A percentile compares a stretch with the other conserved stretches of the same genome.
Conservation (phyloP, 2,888 invertebrate species). For the Pasiphila rectangulata region DNA sequence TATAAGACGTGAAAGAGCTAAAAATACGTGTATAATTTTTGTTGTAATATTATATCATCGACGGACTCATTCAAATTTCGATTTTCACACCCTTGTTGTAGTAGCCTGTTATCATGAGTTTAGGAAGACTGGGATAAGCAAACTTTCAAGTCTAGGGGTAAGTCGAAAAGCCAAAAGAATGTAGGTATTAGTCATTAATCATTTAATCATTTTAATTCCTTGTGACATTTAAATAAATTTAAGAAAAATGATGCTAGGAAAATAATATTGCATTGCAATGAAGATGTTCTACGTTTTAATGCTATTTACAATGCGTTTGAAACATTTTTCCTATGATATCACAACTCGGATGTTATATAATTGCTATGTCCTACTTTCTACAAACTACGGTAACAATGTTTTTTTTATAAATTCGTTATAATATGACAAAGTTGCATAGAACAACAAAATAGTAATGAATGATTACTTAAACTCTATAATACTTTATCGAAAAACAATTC, state of each 20-base stretch:
- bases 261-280: slow-evolving; percentile 39
- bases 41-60: too few relatives aligned
- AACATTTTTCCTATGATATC: slow-evolving; percentile 44
- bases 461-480: slow-evolving; percentile 59
- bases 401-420: slow-evolving; percentile 74
- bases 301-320: slow-evolving; percentile 45
- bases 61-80: too few relatives aligned
- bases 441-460: slow-evolving; percentile 54
- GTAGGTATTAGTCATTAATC: slow-evolving; percentile 40
- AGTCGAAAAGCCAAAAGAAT: slow-evolving; percentile 39
- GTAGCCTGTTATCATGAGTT: too few relatives aligned
- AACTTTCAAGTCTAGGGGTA: neutral
- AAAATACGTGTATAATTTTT: too few relatives aligned
- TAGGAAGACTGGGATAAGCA: too few relatives aligned
- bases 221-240: slow-evolving; percentile 40
- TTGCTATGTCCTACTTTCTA: slow-evolving; percentile 57
- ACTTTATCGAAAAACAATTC: slow-evolving; percentile 51
- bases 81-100: too few relatives aligned
- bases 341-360: slow-evolving; percentile 48
- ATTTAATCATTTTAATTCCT: slow-evolving; percentile 47
- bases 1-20: too few relatives aligned
- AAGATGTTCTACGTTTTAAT: slow-evolving; percentile 31
- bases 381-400: slow-evolving; percentile 71
- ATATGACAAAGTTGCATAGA: slow-evolving; percentile 59
- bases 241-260: slow-evolving; percentile 32